Percentiles rank a stretch among this genome's conserved stretches.
Evolutionary conservation across 2,888 invertebrate species (phyloP).

Genomic region (Chrysotoxum bicinctum): DNA sequence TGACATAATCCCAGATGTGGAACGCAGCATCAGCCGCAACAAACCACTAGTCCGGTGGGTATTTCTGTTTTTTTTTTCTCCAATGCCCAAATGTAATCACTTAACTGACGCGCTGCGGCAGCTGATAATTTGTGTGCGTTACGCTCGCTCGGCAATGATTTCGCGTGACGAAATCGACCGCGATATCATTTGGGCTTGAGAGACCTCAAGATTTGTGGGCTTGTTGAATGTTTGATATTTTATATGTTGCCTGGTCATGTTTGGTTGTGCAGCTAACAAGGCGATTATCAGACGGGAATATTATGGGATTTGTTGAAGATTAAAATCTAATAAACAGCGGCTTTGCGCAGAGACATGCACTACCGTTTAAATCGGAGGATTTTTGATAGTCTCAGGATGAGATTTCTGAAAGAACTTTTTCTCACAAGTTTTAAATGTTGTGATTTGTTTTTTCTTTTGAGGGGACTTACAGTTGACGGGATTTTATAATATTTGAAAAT

Average conservation of each 20-base stretch:
- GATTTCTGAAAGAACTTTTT: too few species aligned
- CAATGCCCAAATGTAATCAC: conserved; percentile 68
- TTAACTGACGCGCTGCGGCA: conserved; percentile 67
- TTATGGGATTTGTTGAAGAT: background rate
- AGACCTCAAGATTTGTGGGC: conserved; percentile 46
- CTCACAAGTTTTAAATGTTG: too few species aligned
- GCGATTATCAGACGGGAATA: conserved; percentile 44
- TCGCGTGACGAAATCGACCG: conserved; percentile 69
- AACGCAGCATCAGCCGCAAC: conserved; percentile 8
- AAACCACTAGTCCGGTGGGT: conserved; percentile 51
- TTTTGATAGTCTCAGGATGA: too few species aligned
- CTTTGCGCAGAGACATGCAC: background rate
- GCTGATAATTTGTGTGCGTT: conserved; percentile 72
- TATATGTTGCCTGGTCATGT: conserved; percentile 28
- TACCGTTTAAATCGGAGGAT: background rate
- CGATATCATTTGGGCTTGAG: conserved; percentile 60
- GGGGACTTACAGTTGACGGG: too few species aligned
- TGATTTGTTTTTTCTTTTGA: too few species aligned
- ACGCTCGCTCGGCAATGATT: conserved; percentile 70
- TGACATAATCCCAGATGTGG: conserved; percentile 70
- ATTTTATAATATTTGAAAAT: too few species aligned
- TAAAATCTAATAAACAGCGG: background rate
- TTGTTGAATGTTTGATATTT: background rate
- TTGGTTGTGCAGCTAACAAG: conserved; percentile 58
- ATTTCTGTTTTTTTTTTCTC: conserved; percentile 27